phyloP scores from a whole-genome alignment of 2,888 invertebrate genomes.

The Pristionchus exspectatus region DNA sequence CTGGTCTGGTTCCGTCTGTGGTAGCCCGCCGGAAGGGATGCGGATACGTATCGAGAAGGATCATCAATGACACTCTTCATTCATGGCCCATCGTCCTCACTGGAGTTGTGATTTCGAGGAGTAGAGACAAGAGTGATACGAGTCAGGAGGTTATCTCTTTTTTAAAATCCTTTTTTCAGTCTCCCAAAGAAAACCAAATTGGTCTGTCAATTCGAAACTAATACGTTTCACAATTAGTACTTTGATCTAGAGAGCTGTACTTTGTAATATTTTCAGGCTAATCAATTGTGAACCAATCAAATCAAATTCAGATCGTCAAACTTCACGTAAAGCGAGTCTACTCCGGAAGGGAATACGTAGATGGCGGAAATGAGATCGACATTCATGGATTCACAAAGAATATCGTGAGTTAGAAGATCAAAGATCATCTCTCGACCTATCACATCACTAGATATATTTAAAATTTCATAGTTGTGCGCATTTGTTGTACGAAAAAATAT shows the following conservation, averaged over 20 bases:
- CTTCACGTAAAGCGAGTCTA: slow-evolving; percentile 37
- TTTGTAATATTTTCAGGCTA: not conserved
- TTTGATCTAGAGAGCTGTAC: not conserved
- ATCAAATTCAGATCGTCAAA: not conserved
- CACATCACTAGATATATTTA: not conserved
- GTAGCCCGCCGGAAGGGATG: slow-evolving; percentile 26
- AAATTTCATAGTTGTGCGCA: too few species aligned
- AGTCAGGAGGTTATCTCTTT: not conserved
- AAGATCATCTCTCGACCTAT: not conserved
- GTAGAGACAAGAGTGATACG: not conserved
- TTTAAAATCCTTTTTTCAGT: not conserved
- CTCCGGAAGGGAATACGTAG: slow-evolving; percentile 48
- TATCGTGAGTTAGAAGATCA: slow-evolving; percentile 38
- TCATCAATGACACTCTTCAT: slow-evolving; percentile 32
- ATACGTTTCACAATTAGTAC: not conserved
- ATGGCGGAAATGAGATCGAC: slow-evolving; percentile 15
- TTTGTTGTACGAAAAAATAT: too few species aligned
- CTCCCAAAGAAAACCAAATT: too few species aligned
- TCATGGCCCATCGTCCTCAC: slow-evolving; percentile 40
- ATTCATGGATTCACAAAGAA: slow-evolving; percentile 3
- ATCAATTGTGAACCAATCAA: not conserved
- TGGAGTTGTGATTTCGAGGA: slow-evolving; percentile 23
- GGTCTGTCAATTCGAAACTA: not conserved
- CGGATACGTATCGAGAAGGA: slow-evolving; percentile 1
- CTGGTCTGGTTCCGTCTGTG: not conserved